Evolutionary conservation across 2,888 invertebrate genomes (phyloP).

Genomic region (Acrobasis suavella): DNA sequence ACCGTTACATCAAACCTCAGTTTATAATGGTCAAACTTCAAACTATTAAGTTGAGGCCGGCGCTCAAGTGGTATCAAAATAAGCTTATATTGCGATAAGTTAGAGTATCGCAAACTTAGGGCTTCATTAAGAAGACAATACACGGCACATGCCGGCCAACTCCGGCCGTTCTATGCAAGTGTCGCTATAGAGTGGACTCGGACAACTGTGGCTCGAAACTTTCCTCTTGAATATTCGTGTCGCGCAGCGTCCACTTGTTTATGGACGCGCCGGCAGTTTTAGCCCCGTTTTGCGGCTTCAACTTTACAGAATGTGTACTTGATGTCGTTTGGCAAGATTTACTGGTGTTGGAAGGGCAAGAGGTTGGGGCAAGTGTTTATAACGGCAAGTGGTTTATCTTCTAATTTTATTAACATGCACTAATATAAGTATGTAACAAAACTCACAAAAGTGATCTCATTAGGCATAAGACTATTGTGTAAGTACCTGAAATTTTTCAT

Average conservation of each 20-base stretch:
- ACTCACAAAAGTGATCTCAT: too few relatives aligned
- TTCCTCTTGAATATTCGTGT: conserved; percentile 77
- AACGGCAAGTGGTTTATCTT: neutral
- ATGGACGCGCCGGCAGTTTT: conserved; percentile 61
- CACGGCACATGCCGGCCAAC: conserved; percentile 63
- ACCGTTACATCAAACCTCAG: conserved; percentile 41
- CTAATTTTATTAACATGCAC: neutral
- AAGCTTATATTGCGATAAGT: conserved; percentile 73
- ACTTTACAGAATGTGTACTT: conserved; percentile 66
- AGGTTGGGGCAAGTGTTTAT: conserved; percentile 10
- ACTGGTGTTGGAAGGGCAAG: conserved; percentile 41
- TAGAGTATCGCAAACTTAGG: conserved; percentile 64
- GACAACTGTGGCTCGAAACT: conserved; percentile 45
- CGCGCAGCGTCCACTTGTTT: conserved; percentile 65
- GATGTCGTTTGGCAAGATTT: conserved; percentile 66
- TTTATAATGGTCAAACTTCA: conserved; percentile 69
- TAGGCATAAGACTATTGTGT: too few relatives aligned
- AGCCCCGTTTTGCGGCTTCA: conserved; percentile 62
- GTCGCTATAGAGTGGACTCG: conserved; percentile 50
- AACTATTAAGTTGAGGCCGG: conserved; percentile 65
- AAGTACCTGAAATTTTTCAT: too few relatives aligned
- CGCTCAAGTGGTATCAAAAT: conserved; percentile 76
- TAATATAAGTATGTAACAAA: too few relatives aligned
- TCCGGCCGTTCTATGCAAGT: conserved; percentile 75
- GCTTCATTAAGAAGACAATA: conserved; percentile 79